These are phyloP conservation scores for Acanthurus leucopareius DNA, from an alignment of 2,797 vertebrate species.

Conservation along the genomic window DNA sequence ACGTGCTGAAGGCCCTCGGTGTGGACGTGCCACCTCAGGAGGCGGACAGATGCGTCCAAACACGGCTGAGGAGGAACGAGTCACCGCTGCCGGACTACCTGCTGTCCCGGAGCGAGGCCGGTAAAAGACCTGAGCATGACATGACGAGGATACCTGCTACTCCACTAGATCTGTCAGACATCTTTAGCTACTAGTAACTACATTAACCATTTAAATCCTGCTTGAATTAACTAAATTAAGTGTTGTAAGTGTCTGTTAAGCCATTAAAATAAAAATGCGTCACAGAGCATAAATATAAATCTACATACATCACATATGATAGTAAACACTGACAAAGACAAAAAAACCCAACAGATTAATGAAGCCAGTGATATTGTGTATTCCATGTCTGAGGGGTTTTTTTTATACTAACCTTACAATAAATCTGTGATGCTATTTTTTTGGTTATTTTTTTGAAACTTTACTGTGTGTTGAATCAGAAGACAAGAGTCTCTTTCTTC, in stretches of 20 bases:
- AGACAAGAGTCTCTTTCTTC: not conserved
- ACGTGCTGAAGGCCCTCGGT: conserved; percentile 84
- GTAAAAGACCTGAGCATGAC: conserved; percentile 53
- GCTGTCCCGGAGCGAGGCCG: conserved; percentile 85
- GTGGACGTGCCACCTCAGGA: conserved; percentile 73
- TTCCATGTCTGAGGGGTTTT: no score
- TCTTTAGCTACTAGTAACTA: not conserved
- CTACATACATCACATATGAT: no score
- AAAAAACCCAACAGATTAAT: no score
- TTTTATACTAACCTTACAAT: no score
- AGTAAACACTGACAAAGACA: no score
- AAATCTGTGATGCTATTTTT: not conserved
- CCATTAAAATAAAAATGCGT: no score
- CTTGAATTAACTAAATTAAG: no score
- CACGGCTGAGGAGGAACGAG: conserved; percentile 81
- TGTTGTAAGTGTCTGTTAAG: no score
- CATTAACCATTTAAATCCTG: not conserved
- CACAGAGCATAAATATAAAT: no score
- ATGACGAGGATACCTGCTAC: not conserved
- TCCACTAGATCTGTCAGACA: not conserved
- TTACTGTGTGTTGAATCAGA: no score
- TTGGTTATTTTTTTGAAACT: no score
- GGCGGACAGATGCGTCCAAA: conserved; percentile 81
- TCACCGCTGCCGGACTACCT: conserved; percentile 83
- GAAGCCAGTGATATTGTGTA: no score